phyloP scores from a whole-genome alignment of 2,888 invertebrate species.

The Suillia variegata region DNA sequence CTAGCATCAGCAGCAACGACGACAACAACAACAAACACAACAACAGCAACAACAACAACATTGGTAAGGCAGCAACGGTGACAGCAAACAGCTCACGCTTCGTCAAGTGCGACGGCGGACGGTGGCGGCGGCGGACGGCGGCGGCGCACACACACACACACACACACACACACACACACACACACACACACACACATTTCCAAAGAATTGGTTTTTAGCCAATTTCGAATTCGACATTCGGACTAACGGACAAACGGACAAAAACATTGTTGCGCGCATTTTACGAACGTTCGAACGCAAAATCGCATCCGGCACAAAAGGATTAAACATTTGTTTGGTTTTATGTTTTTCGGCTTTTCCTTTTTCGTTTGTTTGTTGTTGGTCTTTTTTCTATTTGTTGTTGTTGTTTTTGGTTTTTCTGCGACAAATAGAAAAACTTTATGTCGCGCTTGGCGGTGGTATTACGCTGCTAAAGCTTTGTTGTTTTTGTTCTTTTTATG shows the following conservation, averaged over 20 bases:
- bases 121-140: background rate
- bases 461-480: too few relatives aligned
- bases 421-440: too few relatives aligned
- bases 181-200: background rate
- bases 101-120: background rate
- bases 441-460: too few relatives aligned
- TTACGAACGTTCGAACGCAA: too few relatives aligned
- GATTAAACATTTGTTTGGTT: too few relatives aligned
- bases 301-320: constrained; percentile 1
- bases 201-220: constrained; percentile 12
- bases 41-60: constrained; percentile 18
- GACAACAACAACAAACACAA: constrained; percentile 1
- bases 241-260: too few relatives aligned
- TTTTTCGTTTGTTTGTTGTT: constrained; percentile 20
- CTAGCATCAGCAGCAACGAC: background rate
- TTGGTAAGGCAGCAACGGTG: background rate
- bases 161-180: too few relatives aligned
- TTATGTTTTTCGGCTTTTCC: too few relatives aligned
- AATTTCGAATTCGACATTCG: constrained; percentile 8
- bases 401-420: too few relatives aligned
- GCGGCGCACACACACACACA: too few relatives aligned
- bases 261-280: constrained; percentile 5
- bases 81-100: constrained; percentile 2
- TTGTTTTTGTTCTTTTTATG: too few relatives aligned
- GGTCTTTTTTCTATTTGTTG: too few relatives aligned